Base-by-base conservation (phyloP, 1,140 invertebrate genomes). In the Drosophila watanabei region DNA sequence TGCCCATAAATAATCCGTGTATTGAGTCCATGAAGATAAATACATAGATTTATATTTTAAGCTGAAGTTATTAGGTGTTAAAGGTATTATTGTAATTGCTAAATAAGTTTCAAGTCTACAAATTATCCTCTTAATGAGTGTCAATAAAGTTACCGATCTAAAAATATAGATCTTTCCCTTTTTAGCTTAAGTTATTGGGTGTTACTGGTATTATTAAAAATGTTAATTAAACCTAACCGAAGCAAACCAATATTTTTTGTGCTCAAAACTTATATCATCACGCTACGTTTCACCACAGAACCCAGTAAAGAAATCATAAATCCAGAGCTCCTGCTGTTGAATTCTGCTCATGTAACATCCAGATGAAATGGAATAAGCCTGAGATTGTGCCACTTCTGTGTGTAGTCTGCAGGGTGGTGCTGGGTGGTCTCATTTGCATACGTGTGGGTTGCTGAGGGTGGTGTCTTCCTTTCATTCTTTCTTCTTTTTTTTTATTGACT, bases 341-440 rank as follows among this genome's bases (percentile, higher is more conserved):
- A 60, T 28, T 18, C 56, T 18, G 43, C 18, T 37, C 16, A 24
- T 48, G 45, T 32, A 65, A 65, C 63, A 39, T 49, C 18, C 45
- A 33, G 33, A 49, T 61, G 24, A 58, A 64, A 65, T 61, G 37
- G 41, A 41, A 39, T 71, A 72, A 48, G 33, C 70, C 33, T 24
- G 24, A 51, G 52, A 72, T 49, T 48, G 13, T 35, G 20, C 20
- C 49, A 14, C 33, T 49, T 10, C 13, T 57, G 65, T 32, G n/a
- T 64, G 65, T 18, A 58, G 13, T 13, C 45, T 57, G 59, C 52
- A 5, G 20, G 48, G 48, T 24, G 24, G 18, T 2, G 37, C 4
- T 9, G 48, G 32, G n/a, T 24, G 33, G 4, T 37, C 45, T 39
- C 61, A 83, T 80, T 76, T 83, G 70, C 70, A 83, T 84, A 80